Percentiles rank a stretch among this genome's conserved stretches.
Conservation (phyloP, 2,797 vertebrate species). For the Vultur gryphus region DNA sequence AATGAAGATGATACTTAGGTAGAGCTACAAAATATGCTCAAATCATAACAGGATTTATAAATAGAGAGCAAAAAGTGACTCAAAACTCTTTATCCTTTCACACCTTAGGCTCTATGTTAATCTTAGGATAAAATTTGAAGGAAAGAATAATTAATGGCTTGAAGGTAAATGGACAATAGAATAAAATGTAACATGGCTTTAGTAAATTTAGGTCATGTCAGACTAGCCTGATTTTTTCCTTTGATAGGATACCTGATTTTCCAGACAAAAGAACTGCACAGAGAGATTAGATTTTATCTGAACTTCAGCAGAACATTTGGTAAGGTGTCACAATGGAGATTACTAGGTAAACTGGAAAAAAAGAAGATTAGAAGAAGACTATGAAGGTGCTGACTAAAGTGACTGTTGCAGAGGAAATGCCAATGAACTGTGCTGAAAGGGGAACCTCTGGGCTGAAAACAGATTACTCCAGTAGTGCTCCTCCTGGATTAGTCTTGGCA, state of each 20-base stretch:
- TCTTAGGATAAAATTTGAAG: background rate
- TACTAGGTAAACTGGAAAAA: background rate
- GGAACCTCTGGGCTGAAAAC: background rate
- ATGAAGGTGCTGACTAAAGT: background rate
- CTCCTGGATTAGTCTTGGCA: background rate
- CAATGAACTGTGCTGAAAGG: background rate
- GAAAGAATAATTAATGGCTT: background rate
- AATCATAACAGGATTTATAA: background rate
- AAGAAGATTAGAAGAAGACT: background rate
- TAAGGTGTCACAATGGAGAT: conserved; percentile 28
- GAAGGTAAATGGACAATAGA: conserved; percentile 8
- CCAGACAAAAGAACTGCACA: conserved; percentile 53
- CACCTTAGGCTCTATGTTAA: background rate
- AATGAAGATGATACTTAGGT: background rate
- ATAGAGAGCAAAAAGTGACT: background rate
- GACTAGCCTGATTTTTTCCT: conserved; percentile 21
- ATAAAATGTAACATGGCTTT: background rate
- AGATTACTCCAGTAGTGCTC: background rate
- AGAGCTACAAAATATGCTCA: background rate
- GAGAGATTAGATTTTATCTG: conserved; percentile 57
- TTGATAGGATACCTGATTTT: conserved; percentile 23
- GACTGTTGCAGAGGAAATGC: background rate
- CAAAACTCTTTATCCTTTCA: background rate
- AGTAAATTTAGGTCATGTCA: conserved; percentile 49
- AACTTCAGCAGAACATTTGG: conserved; percentile 33